These are phyloP conservation scores for Orussus abietinus DNA, from an alignment of 1,140 invertebrate species.

Conservation along the genomic window DNA sequence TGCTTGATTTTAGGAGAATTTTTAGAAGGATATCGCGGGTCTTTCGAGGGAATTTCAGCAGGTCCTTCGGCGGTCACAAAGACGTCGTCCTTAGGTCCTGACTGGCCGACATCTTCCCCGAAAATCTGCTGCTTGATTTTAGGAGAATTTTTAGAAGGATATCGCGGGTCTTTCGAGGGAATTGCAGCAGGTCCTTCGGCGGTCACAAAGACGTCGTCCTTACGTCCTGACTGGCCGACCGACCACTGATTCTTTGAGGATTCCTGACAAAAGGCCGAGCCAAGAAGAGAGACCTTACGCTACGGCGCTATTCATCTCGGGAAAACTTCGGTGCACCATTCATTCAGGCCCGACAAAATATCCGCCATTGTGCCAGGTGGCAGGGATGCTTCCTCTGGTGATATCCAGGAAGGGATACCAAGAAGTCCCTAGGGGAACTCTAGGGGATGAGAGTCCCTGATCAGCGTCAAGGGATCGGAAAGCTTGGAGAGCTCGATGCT, in stretches of 20 bases:
- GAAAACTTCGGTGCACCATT: conserved; percentile 36
- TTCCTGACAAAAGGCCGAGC: conserved; percentile 33
- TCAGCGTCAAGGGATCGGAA: no score
- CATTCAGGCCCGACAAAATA: conserved; percentile 40
- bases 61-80: no score
- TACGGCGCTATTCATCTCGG: conserved; percentile 32
- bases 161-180: conserved; percentile 32
- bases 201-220: conserved; percentile 28
- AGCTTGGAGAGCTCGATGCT: no score
- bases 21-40: no score
- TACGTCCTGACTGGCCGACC: conserved; percentile 26
- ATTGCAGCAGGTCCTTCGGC: conserved; percentile 34
- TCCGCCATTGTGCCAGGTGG: conserved; percentile 26
- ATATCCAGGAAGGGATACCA: no score
- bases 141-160: no score
- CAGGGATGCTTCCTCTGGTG: conserved; percentile 29
- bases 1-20: no score
- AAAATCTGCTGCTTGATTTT: no score
- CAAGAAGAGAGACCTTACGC: conserved; percentile 18
- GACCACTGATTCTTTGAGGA: conserved; percentile 42
- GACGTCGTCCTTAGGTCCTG: conserved; percentile 8
- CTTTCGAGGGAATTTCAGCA: no score
- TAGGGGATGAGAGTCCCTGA: background rate
- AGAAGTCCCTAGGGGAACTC: background rate
- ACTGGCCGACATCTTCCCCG: conserved; percentile 7